Percentiles rank a stretch among this genome's conserved stretches.
Evolutionary conservation across 2,797 vertebrate species (phyloP).

Genomic region (Mastacembelus armatus): DNA sequence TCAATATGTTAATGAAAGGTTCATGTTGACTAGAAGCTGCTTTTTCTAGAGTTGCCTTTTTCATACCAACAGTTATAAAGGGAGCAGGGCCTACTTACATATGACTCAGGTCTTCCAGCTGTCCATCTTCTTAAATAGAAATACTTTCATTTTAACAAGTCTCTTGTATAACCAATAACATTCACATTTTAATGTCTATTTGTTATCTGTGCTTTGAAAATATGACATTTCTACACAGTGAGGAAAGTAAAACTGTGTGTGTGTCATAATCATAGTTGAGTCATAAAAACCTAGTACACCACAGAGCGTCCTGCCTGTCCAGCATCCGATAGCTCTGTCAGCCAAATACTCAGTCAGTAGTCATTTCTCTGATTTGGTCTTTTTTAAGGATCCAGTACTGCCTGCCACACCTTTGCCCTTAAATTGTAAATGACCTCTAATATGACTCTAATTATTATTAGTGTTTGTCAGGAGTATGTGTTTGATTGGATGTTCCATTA

Average conservation of each 20-base stretch:
- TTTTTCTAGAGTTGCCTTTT: not conserved
- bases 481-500: no score
- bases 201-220: not conserved
- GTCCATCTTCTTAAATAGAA: conserved; percentile 3
- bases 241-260: not conserved
- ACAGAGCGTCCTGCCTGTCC: not conserved
- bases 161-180: not conserved
- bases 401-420: no score
- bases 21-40: not conserved
- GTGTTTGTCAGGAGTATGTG: no score
- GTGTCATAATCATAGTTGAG: not conserved
- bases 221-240: not conserved
- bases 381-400: no score
- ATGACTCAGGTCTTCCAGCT: conserved; percentile 12
- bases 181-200: not conserved
- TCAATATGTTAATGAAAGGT: conserved; percentile 19
- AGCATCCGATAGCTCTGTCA: not conserved
- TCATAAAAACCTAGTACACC: not conserved
- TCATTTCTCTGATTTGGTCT: no score
- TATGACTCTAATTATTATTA: no score
- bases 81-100: no score
- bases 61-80: not conserved
- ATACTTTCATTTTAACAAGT: conserved; percentile 13
- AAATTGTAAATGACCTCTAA: no score
- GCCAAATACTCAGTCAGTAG: not conserved